Base-by-base conservation (phyloP, 1,140 invertebrate species). In the Lamellibrachia luymesi region DNA sequence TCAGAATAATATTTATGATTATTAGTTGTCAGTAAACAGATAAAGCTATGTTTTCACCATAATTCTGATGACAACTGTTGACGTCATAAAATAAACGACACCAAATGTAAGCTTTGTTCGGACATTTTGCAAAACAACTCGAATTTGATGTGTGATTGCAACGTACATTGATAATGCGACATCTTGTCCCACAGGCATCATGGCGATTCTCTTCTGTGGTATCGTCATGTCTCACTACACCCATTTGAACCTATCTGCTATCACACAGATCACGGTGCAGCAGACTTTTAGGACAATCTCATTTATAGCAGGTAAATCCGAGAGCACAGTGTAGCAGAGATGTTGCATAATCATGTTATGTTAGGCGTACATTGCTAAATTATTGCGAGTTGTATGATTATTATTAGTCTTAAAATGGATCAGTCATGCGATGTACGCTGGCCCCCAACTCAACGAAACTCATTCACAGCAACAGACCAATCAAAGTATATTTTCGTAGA, bases 151-250 rank as follows among this genome's bases (percentile, higher is more conserved):
- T 80, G 64, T 80, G 7, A 17, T 80, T 8, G 64, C 13, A 10
- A 80, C 64, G 17, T 17, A 22, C 25, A 17, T 80, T 80, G 64
- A 80, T 80, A 4, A 94, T 90, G 22, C 93, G 25, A 13, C 49
- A 49, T 91, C 50, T 94, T 94, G 64, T 92, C 93, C 95, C 97
- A 94, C 96, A 98, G 98, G 99, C 93, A 99, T 99, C 90, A 99
- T 99, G 99, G 99, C 99, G 25, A 99, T 99, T 95, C 96, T 99
- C 93, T 99, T 99, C 96, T 99, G 99, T 97, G 99, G 99, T 2
- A 99, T 99, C 95, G 99, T 99, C 0, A 99, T 99, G 99, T 99
- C 99, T 1, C 99, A 99, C 96, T 99, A 99, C 95, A 99, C 99
- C 27, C 99, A 99, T 97, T 99, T 98, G 95, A 99, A 99, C 96